phyloP scores from a whole-genome alignment of 2,113 vertebrate genomes.

The Cygnus atratus region DNA sequence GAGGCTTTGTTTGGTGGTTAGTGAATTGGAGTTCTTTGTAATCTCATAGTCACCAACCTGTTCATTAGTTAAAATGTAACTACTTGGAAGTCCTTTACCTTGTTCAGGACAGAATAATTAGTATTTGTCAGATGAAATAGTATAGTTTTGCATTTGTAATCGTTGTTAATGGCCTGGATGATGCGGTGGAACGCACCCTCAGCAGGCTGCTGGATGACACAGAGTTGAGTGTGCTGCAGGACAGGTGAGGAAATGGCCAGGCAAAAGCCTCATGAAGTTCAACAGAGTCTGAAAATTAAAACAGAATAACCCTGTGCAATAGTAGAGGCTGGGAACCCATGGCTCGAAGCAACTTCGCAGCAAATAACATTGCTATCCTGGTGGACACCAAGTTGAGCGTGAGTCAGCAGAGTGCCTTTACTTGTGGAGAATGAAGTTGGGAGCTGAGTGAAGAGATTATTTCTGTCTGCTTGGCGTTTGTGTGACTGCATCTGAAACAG shows the following conservation, averaged over 20 bases:
- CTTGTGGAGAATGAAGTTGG: not conserved
- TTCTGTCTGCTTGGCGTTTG: not conserved
- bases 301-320: rapidly evolving
- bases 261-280: not conserved
- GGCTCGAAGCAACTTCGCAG: rapidly evolving
- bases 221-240: not conserved
- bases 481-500: not conserved
- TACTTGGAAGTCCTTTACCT: not conserved
- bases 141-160: not conserved
- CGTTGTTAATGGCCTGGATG: not conserved
- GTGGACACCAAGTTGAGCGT: not conserved
- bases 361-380: not conserved
- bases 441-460: not conserved
- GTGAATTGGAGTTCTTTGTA: not conserved
- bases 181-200: not conserved
- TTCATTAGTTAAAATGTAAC: constrained; percentile 47
- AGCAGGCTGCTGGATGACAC: not conserved
- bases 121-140: not conserved
- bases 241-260: not conserved
- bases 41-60: not conserved
- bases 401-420: not conserved
- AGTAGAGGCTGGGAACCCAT: rapidly evolving
- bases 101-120: constrained; percentile 2
- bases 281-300: not conserved
- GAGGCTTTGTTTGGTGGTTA: constrained; percentile 6